A percentile compares a stretch with the other conserved stretches of the same genome.
These are phyloP conservation scores for Oreocharis arfaki DNA, from an alignment of 2,113 vertebrate species.

Conservation along the genomic window DNA sequence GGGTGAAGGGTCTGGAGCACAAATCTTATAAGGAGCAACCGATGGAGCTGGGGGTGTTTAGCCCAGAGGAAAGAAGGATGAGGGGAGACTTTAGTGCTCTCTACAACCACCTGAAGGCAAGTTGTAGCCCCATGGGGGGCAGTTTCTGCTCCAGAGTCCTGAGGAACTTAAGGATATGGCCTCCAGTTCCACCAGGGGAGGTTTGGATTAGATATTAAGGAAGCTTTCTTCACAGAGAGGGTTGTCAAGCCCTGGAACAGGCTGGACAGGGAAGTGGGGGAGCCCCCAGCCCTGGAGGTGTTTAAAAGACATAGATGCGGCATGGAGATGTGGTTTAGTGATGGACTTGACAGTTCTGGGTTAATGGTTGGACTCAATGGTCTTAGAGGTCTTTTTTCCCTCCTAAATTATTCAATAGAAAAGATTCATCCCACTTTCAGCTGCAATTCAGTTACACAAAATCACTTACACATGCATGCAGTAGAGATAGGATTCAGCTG, in stretches of 20 bases:
- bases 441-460: background rate
- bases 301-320: background rate
- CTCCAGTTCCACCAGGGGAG: background rate
- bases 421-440: background rate
- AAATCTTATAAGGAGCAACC: background rate
- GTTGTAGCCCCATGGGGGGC: accelerated
- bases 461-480: background rate
- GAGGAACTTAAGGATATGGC: no score
- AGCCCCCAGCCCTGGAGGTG: no score
- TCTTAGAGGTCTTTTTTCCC: background rate
- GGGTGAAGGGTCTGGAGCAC: background rate
- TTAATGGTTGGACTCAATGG: background rate
- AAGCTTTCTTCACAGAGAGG: background rate
- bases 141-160: background rate
- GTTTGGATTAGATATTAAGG: background rate
- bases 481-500: background rate
- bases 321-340: background rate
- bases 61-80: background rate
- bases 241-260: no score
- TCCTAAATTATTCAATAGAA: background rate
- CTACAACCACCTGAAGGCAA: background rate
- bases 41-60: background rate
- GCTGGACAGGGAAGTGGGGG: background rate
- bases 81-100: background rate
- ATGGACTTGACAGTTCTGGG: background rate